Conservation (phyloP, 2,888 invertebrate species). For the Pollenia angustigena region DNA sequence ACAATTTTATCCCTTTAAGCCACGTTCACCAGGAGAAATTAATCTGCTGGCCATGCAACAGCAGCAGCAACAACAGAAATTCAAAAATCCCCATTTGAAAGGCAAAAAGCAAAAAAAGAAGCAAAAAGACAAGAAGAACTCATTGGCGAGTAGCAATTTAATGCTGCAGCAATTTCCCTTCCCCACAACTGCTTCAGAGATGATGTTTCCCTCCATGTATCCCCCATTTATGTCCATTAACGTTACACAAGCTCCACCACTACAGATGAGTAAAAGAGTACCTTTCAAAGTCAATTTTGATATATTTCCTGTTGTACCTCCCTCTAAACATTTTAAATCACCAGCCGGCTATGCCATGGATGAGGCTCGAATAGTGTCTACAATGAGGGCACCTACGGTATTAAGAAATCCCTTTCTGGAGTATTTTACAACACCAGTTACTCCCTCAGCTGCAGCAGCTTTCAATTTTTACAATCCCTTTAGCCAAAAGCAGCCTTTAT, state of each 20-base stretch:
- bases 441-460: conserved; percentile 74
- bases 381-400: conserved; percentile 78
- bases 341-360: conserved; percentile 71
- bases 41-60: conserved; percentile 88
- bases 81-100: conserved; percentile 74
- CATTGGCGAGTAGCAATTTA: conserved; percentile 58
- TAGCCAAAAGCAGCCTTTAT: conserved; percentile 71
- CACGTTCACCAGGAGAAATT: conserved; percentile 89
- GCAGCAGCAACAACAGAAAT: conserved; percentile 78
- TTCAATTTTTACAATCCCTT: conserved; percentile 69
- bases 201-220: conserved; percentile 76
- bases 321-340: conserved; percentile 76
- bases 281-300: conserved; percentile 88
- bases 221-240: conserved; percentile 78
- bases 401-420: conserved; percentile 79
- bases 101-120: conserved; percentile 78
- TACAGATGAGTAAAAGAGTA: conserved; percentile 80
- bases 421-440: conserved; percentile 71
- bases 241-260: conserved; percentile 78
- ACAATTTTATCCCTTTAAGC: conserved; percentile 89
- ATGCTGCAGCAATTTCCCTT: conserved; percentile 78
- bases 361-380: conserved; percentile 78
- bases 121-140: conserved; percentile 74
- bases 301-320: conserved; percentile 86
- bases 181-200: conserved; percentile 65